These are phyloP conservation scores for Limulus polyphemus DNA, from an alignment of 2,888 invertebrate species.

Conservation along the genomic window DNA sequence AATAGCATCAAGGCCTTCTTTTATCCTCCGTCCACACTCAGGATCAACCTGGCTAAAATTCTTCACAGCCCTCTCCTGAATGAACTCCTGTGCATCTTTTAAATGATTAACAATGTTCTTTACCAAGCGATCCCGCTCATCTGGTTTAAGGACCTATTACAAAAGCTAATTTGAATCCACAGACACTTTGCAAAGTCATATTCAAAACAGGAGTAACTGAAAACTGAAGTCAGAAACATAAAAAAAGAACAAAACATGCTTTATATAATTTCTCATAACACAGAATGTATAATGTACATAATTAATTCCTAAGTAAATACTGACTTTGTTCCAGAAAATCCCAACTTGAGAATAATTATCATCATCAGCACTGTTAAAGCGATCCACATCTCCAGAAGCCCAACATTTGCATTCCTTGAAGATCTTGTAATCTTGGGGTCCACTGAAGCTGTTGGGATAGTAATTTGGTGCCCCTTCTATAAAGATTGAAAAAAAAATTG, in stretches of 20 bases:
- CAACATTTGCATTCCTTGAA: constrained; percentile 50
- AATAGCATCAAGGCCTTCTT: constrained; percentile 8
- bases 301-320: background rate
- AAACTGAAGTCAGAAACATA: no score
- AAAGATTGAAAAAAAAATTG: constrained; percentile 1
- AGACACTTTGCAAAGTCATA: no score
- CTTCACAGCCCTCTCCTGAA: constrained; percentile 69
- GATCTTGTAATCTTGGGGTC: constrained; percentile 54
- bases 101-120: constrained; percentile 68
- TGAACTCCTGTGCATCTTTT: constrained; percentile 63
- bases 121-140: constrained; percentile 56
- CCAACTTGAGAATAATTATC: constrained; percentile 82
- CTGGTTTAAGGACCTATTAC: constrained; percentile 47
- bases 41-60: constrained; percentile 68
- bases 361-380: constrained; percentile 64
- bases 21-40: constrained; percentile 54
- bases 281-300: background rate
- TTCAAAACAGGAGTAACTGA: no score
- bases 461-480: constrained; percentile 75
- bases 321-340: constrained; percentile 62
- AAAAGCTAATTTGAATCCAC: background rate
- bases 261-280: no score
- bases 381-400: constrained; percentile 60
- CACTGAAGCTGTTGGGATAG: constrained; percentile 88
- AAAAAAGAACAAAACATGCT: no score